Base-by-base conservation (phyloP, 1,140 invertebrate genomes). In the Atta cephalotes region DNA sequence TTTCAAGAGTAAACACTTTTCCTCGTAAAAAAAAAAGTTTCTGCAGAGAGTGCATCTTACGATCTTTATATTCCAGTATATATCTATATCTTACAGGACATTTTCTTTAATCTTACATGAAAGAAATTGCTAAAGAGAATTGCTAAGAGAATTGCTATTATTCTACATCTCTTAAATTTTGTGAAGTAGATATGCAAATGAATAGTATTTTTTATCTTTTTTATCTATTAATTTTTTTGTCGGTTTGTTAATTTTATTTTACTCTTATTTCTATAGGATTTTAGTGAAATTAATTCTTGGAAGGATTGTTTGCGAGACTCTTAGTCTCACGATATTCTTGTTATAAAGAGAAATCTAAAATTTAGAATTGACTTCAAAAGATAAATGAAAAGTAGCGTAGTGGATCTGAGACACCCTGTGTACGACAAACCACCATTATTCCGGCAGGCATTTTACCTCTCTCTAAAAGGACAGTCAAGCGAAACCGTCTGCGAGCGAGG, bases 401-500 rank as follows among this genome's bases (percentile, higher is more conserved):
- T 53, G 25, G 12, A 56, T 81, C 49, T 56, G 78, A 70, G 28
- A 81, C 51, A 70, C 51, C 31, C 65, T 31, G 65, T 56, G n/a
- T 51, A 21, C 58, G 18, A 9, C 28, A 53, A 63, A 31, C 16
- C 21, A n/a, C n/a, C 14, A 18, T 53, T 71, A 35, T 9, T n/a
- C 5, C 28, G n/a, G 9, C 7, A 21, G n/a, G 12, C 31, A 21
- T 81, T 81, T 81, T 39, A 81, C 31, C 21, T 70, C 63, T 45
- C 35, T 80, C 21, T 49, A 79, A 79, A 79, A 53, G 14, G n/a
- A 35, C n/a, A 66, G 7, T 65, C 21, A 14, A 56, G 63, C 21
- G 28, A 80, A 80, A 70, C 31, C 16, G 31, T 70, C 65, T 35
- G 78, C 63, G 21, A 70, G 56, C n/a, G 65, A 70, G 39, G n/a